These are phyloP conservation scores for Phaethornis superciliosus DNA, from an alignment of 2,113 vertebrate genomes.

Conservation along the genomic window DNA sequence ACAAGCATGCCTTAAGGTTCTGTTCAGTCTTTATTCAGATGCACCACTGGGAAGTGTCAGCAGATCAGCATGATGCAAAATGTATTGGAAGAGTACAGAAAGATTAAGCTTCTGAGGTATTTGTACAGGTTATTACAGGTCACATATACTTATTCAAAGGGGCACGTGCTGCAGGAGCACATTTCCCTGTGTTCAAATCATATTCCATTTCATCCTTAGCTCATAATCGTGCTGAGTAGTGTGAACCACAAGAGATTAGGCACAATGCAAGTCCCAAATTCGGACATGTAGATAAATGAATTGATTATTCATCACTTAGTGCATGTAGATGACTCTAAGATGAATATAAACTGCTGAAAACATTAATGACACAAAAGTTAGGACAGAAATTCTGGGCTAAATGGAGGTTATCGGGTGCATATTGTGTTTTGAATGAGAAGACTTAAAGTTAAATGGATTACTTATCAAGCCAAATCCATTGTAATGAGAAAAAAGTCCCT, in stretches of 20 bases:
- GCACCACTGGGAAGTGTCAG: neutral
- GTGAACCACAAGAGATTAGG: neutral
- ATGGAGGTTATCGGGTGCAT: neutral
- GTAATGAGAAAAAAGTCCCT: slow-evolving; percentile 3
- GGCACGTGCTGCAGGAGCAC: neutral
- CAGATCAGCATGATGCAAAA: neutral
- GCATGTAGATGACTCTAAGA: neutral
- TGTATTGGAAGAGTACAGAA: neutral
- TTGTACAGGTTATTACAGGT: neutral
- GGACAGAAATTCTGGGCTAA: neutral
- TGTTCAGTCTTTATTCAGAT: neutral
- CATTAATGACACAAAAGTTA: neutral
- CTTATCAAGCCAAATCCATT: neutral
- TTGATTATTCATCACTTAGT: neutral
- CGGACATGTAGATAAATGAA: neutral
- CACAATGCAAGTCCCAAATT: neutral
- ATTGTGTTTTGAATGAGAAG: neutral
- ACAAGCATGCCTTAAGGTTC: neutral
- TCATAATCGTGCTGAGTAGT: neutral
- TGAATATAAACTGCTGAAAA: neutral
- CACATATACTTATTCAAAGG: neutral
- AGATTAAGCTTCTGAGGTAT: neutral
- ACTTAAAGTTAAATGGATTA: slow-evolving; percentile 12
- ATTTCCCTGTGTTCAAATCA: neutral
- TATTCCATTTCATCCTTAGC: neutral